phyloP scores from a whole-genome alignment of 1,140 invertebrate species.

The Cardiocondyla obscurior region DNA sequence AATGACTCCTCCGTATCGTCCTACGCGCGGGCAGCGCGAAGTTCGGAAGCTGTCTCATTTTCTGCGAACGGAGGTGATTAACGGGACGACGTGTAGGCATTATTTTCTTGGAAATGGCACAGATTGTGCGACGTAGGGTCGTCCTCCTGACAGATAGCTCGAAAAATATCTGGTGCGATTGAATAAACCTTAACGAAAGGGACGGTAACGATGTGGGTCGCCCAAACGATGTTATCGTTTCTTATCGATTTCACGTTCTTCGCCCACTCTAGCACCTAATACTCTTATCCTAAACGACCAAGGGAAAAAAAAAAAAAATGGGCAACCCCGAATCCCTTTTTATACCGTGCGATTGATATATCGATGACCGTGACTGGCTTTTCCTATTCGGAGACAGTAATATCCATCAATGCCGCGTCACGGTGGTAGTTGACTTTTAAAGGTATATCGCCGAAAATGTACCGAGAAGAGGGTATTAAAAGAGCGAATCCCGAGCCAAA shows the following conservation, averaged over 20 bases:
- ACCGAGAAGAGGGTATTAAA: background rate
- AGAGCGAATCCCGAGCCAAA: background rate
- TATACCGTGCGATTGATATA: slow-evolving; percentile 10
- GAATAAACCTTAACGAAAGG: background rate
- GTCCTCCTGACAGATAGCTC: background rate
- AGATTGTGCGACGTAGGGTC: background rate
- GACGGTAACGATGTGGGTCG: slow-evolving; percentile 13
- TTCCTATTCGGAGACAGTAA: background rate
- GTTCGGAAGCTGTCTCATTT: background rate
- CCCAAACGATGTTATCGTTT: background rate
- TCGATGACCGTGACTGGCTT: slow-evolving; percentile 11
- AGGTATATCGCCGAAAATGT: background rate
- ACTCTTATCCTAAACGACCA: no score
- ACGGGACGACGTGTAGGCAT: background rate
- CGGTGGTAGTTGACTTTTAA: background rate
- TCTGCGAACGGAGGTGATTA: slow-evolving; percentile 29
- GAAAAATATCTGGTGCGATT: background rate
- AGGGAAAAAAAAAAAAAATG: background rate
- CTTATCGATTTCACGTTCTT: background rate
- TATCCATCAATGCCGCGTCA: slow-evolving; percentile 4
- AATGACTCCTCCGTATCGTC: slow-evolving; percentile 10
- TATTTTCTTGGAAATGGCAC: slow-evolving; percentile 1
- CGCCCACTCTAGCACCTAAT: background rate
- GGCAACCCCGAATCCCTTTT: background rate
- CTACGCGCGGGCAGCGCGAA: background rate